Base-by-base conservation (phyloP, 2,888 invertebrate species). In the Incurvaria masculella region DNA sequence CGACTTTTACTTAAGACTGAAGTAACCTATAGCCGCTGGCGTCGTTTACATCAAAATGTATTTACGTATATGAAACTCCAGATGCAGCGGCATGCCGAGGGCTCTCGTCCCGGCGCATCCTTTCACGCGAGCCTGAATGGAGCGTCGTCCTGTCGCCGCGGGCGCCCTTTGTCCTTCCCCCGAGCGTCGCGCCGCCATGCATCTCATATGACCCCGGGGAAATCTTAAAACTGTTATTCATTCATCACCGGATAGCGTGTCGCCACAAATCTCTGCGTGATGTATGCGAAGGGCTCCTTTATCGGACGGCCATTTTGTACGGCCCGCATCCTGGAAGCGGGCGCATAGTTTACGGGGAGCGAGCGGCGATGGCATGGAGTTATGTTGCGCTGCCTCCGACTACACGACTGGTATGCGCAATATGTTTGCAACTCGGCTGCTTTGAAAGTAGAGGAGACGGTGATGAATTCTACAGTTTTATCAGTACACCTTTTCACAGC, bases 121-220 rank as follows among this genome's bases (percentile, higher is more conserved):
- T 4, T 23, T 4, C 23, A 23, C 5, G 5, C 5, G 23, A 23
- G 23, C 23, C 5, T 10, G 23, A 10, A 33, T 33, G 33, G 14
- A 11, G 33, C 14, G 33, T 8, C 8, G 23, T 33, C 6, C 11
- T 33, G 14, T 65, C 65, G 74, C 74, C 72, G 67, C 62, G 68
- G 69, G 75, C 72, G 64, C 70, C 72, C 68, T 78, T 78, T 78
- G 75, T 76, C 66, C 68, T 65, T 8, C 66, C 76, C 70, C 68
- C 62, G 69, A 73, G 78, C 75, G 68, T 74, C 75, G 74, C 74
- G 70, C 65, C 72, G 66, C 74, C 75, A 78, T 78, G 78, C 76
- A 78, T 78, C 69, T 66, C 73, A 76, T 76, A 78, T 78, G 76
- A 72, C 78, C 78, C 69, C 68, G 74, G 78, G 78, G 78, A 78